Conservation (phyloP, 2,113 vertebrate species). For the Sminthopsis crassicaudata region DNA sequence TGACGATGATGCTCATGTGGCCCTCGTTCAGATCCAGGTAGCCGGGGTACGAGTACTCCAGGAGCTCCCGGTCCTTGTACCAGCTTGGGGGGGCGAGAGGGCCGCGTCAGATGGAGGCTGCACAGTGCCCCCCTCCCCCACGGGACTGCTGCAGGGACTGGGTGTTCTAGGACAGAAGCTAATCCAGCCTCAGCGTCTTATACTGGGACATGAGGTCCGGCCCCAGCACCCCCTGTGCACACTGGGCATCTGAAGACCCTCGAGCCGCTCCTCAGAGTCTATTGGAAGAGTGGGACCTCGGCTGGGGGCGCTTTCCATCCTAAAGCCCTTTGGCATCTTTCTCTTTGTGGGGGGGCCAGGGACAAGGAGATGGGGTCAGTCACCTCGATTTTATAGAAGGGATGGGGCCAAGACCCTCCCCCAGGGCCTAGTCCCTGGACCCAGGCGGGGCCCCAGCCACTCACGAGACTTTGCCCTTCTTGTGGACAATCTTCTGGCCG, state of each 20-base stretch:
- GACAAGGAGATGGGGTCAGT: neutral
- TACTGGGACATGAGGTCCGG: neutral
- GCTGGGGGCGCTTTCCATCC: neutral
- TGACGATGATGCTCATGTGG: slow-evolving; percentile 95
- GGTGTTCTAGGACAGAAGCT: neutral
- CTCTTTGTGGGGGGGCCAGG: no score
- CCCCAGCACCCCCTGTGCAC: no score
- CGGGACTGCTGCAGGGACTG: neutral
- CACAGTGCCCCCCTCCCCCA: neutral
- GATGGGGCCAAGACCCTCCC: no score
- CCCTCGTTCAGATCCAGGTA: slow-evolving; percentile 93
- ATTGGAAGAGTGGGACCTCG: neutral
- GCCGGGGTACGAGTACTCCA: slow-evolving; percentile 94
- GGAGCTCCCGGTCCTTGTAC: slow-evolving; percentile 97
- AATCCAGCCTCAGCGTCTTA: neutral
- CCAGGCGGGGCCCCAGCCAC: slow-evolving; percentile 73
- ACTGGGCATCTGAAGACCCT: neutral
- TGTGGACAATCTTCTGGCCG: slow-evolving; percentile 95
- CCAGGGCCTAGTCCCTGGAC: neutral
- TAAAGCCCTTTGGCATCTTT: neutral
- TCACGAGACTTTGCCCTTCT: slow-evolving; percentile 97
- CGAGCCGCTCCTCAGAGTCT: no score
- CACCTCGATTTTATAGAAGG: no score
- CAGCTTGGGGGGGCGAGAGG: slow-evolving; percentile 86
- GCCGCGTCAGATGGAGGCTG: neutral